Base-by-base conservation (phyloP, 2,113 vertebrate genomes). In the Colistium nudipinnis region DNA sequence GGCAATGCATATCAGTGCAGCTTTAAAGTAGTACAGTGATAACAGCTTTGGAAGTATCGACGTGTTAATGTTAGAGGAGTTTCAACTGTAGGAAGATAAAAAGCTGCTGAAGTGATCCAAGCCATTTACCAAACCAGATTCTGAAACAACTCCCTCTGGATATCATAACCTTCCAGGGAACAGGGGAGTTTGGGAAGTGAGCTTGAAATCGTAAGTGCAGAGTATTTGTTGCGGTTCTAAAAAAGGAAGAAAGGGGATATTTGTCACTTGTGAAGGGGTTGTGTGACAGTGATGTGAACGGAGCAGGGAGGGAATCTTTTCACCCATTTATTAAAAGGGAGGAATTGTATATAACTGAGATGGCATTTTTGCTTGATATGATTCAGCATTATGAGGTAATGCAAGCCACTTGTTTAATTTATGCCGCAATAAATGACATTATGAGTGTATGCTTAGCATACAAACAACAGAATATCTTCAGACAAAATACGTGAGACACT, bases 11-110 rank as follows among this genome's bases (percentile, higher is more conserved):
- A 83, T 87, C 82, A 85, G 82, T 4, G 7, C 8, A 49, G 57
- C 78, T 83, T 83, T 85, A 80, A 87, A 87, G 85, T 71, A 33
- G 51, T 24, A 25, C 36, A 44, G 68, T 81, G 82, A 85, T 81
- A 76, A 13, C 74, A 28, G 45, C 70, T 72, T 76, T 64, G 56
- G 68, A 69, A 78, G 60, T 39, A 60, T 76, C 33, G 28, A 74
- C 70, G 79, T 74, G 64, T 70, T 80, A 70, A 77, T 83, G 69
- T 65, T 47, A 80, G 31, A 64, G 65, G 61, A 66, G 65, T 84
- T 83, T 77, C 14, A 54, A 81, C 35, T 77, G 49, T 62, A 45
- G 56, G 64, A 60, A 86, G 62, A 86, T 87, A 84, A 88, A 76
- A 78, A 68, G 59, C 66, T 78, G 56, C 78, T 65, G 69, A 78